Conservation (phyloP, 2,797 vertebrate species). For the Holocentrus rufus region DNA sequence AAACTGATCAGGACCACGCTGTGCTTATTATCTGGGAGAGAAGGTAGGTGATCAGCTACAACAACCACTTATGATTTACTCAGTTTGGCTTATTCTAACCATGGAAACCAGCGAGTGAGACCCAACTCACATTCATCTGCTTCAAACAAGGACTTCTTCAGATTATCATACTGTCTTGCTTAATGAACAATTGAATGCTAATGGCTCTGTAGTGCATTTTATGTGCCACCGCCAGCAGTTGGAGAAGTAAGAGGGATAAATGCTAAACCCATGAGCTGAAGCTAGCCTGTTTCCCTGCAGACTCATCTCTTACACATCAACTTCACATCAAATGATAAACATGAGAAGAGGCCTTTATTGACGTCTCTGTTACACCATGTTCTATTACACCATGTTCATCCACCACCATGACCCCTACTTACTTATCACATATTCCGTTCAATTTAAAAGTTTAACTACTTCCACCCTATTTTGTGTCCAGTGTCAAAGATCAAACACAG, state of each 20-base stretch:
- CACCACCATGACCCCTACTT: background rate
- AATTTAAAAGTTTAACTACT: background rate
- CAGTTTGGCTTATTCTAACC: too few species aligned
- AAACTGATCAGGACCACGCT: too few species aligned
- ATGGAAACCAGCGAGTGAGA: too few species aligned
- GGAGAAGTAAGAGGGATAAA: background rate
- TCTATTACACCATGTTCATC: background rate
- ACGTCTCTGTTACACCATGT: background rate
- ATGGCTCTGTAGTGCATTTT: background rate
- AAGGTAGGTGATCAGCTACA: too few species aligned
- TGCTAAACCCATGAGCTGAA: background rate
- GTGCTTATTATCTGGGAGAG: too few species aligned
- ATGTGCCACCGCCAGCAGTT: background rate
- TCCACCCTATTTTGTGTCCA: too few species aligned
- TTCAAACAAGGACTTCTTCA: too few species aligned
- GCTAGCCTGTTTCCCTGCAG: background rate
- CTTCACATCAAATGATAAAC: background rate
- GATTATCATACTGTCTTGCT: too few species aligned
- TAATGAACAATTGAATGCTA: background rate
- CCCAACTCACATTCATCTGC: too few species aligned
- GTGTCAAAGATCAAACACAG: too few species aligned
- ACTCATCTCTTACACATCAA: background rate
- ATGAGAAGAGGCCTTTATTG: background rate
- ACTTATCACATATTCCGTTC: background rate
- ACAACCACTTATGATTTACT: too few species aligned